Evolutionary conservation across 1,140 invertebrate species (phyloP).

Genomic region (Dinothrombium tinctorium): DNA sequence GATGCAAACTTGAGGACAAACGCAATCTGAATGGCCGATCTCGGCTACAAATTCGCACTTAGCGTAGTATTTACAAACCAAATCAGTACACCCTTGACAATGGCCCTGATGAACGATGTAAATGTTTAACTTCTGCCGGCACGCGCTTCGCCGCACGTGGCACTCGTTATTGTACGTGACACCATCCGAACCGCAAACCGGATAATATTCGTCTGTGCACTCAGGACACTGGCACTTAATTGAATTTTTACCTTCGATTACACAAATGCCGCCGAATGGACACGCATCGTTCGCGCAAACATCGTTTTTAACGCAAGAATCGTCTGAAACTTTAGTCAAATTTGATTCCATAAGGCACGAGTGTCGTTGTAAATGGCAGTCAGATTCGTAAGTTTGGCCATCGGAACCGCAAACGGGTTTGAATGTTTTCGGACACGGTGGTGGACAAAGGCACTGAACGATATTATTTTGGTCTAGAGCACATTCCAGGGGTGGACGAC

Average conservation of each 20-base stretch:
- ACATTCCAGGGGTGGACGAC: slow-evolving; percentile 25
- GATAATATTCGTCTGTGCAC: slow-evolving; percentile 18
- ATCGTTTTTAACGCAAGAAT: too few relatives aligned
- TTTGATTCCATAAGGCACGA: slow-evolving; percentile 29
- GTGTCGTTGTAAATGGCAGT: slow-evolving; percentile 37
- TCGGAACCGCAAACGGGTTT: slow-evolving; percentile 39
- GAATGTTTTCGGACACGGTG: slow-evolving; percentile 52
- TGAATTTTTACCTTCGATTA: neutral
- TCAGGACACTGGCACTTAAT: neutral
- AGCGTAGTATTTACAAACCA: slow-evolving; percentile 57
- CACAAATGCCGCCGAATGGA: neutral
- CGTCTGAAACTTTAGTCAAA: too few relatives aligned
- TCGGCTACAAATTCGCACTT: slow-evolving; percentile 57
- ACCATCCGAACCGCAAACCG: slow-evolving; percentile 60
- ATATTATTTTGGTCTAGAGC: slow-evolving; percentile 57
- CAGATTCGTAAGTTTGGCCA: slow-evolving; percentile 38
- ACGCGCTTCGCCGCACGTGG: slow-evolving; percentile 38
- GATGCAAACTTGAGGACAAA: slow-evolving; percentile 18
- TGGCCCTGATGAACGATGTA: neutral
- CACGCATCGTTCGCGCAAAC: neutral
- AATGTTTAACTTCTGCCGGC: slow-evolving; percentile 25
- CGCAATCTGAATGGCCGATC: slow-evolving; percentile 51
- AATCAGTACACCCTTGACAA: slow-evolving; percentile 3
- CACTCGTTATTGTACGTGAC: slow-evolving; percentile 46
- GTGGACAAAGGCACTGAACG: slow-evolving; percentile 50